Conservation (phyloP, 2,113 vertebrate genomes). For the Rhynchopsitta pachyrhyncha region DNA sequence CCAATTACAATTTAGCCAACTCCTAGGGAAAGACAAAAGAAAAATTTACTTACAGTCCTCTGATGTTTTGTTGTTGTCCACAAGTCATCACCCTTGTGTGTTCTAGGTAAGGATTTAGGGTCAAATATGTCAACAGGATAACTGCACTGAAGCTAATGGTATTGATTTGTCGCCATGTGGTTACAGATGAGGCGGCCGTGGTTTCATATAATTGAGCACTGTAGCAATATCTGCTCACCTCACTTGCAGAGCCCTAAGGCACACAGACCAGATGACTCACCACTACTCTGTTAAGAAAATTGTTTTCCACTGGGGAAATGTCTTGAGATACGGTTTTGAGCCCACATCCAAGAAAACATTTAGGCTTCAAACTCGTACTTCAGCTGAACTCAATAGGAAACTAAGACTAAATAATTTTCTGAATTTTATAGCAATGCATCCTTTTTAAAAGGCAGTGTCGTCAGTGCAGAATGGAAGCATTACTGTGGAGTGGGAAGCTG, state of each 20-base stretch:
- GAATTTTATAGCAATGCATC: background rate
- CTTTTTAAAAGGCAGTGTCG: background rate
- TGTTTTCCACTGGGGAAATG: background rate
- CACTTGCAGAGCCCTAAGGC: background rate
- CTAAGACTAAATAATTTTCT: background rate
- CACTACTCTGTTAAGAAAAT: conserved; percentile 20
- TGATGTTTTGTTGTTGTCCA: background rate
- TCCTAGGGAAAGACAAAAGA: background rate
- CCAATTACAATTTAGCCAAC: background rate
- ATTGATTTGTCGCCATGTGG: conserved; percentile 32
- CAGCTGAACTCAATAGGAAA: background rate
- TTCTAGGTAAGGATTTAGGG: conserved; percentile 1
- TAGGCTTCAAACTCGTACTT: background rate
- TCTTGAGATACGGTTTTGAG: conserved; percentile 2
- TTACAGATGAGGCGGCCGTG: conserved; percentile 28
- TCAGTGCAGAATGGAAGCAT: background rate
- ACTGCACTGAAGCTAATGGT: conserved; percentile 29
- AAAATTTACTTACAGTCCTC: background rate
- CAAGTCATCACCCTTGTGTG: background rate
- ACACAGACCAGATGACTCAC: conserved; percentile 37
- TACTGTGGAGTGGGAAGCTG: conserved; percentile 13
- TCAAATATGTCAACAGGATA: conserved; percentile 30
- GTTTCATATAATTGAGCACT: conserved; percentile 34
- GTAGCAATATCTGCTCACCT: conserved; percentile 22
- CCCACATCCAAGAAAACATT: conserved; percentile 17